These are phyloP conservation scores for Sinopyrophorus schimmeli DNA, from an alignment of 2,888 invertebrate species.

Conservation along the genomic window DNA sequence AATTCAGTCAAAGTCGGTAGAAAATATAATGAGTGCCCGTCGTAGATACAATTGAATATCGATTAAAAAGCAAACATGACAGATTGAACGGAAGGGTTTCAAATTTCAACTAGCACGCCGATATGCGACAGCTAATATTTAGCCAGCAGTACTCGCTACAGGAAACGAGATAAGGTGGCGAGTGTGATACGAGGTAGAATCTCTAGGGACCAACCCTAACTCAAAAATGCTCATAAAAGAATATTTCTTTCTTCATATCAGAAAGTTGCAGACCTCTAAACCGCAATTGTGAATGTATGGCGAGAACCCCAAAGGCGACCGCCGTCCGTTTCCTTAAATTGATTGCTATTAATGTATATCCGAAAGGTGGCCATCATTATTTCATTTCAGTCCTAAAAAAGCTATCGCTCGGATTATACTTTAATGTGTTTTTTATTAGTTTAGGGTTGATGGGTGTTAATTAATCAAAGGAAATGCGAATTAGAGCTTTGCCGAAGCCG, in stretches of 20 bases:
- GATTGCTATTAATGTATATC: slow-evolving; percentile 37
- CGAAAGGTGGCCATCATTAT: slow-evolving; percentile 16
- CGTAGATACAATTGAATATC: slow-evolving; percentile 37
- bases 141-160: slow-evolving; percentile 30
- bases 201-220: slow-evolving; percentile 28
- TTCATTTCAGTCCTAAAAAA: no score
- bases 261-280: slow-evolving; percentile 47
- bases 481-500: no score
- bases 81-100: slow-evolving; percentile 16
- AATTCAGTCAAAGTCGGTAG: slow-evolving; percentile 35
- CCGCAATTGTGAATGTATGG: slow-evolving; percentile 45
- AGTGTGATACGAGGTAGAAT: slow-evolving; percentile 24
- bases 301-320: slow-evolving; percentile 37
- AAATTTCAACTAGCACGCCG: slow-evolving; percentile 25
- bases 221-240: slow-evolving; percentile 49
- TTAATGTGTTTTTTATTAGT: no score
- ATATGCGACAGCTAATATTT: slow-evolving; percentile 33
- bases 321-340: slow-evolving; percentile 40
- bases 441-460: no score
- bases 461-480: no score
- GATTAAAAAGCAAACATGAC: slow-evolving; percentile 37
- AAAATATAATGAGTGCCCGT: slow-evolving; percentile 33
- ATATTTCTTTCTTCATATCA: slow-evolving; percentile 51
- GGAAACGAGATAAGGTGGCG: slow-evolving; percentile 30
- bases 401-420: no score